phyloP scores from a whole-genome alignment of 2,888 invertebrate genomes.

The Pilophorus perplexus region DNA sequence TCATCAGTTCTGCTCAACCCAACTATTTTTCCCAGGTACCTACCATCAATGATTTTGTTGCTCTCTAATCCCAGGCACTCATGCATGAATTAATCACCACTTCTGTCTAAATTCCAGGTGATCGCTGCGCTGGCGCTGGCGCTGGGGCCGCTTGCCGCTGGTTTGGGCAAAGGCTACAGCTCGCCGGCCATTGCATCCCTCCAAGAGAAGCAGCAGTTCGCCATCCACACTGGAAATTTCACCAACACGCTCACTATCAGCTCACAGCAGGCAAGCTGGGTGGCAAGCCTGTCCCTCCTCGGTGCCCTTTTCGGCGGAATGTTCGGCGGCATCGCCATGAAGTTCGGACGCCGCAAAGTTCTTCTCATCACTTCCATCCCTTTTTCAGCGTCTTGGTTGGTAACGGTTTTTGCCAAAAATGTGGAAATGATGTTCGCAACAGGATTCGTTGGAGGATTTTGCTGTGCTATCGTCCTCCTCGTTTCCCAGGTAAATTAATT shows the following conservation, averaged over 20 bases:
- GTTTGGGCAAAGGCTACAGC: conserved; percentile 78
- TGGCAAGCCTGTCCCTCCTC: conserved; percentile 73
- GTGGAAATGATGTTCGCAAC: conserved; percentile 79
- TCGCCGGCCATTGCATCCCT: conserved; percentile 78
- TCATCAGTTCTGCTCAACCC: conserved; percentile 40
- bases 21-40: conserved; percentile 46
- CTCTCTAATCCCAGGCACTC: too few relatives aligned
- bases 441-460: conserved; percentile 80
- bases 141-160: conserved; percentile 74
- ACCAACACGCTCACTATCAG: conserved; percentile 47
- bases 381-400: conserved; percentile 75
- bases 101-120: too few relatives aligned
- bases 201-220: conserved; percentile 60
- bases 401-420: conserved; percentile 73
- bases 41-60: neutral
- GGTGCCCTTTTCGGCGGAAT: conserved; percentile 79
- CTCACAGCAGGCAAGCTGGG: conserved; percentile 73
- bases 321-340: conserved; percentile 73
- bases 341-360: conserved; percentile 68
- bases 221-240: conserved; percentile 50
- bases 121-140: conserved; percentile 75
- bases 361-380: conserved; percentile 71
- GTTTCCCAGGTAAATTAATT: conserved; percentile 62
- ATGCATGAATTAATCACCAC: too few relatives aligned
- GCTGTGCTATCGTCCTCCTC: conserved; percentile 73